Evolutionary conservation across 2,888 invertebrate genomes (phyloP).

Genomic region (Agrotis segetum): DNA sequence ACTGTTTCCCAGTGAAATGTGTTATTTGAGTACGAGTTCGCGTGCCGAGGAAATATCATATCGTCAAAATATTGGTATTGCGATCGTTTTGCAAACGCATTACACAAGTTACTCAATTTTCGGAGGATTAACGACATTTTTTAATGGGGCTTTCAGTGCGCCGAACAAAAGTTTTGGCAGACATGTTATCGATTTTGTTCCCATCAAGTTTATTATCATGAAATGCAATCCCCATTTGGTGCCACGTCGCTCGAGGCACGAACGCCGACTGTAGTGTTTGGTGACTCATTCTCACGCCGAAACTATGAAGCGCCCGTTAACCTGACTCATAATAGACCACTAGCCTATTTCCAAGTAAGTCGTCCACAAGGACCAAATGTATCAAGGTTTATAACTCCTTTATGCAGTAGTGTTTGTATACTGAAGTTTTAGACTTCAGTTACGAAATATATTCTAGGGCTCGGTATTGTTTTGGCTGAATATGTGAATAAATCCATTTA

Average conservation of each 20-base stretch:
- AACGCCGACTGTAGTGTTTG: conserved; percentile 61
- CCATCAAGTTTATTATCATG: conserved; percentile 70
- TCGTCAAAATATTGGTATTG: conserved; percentile 67
- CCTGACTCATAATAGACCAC: conserved; percentile 58
- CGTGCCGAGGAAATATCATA: conserved; percentile 72
- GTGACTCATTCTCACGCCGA: conserved; percentile 74
- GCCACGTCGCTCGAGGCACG: conserved; percentile 81
- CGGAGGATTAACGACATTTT: conserved; percentile 55
- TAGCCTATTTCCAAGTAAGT: conserved; percentile 39
- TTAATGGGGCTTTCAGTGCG: conserved; percentile 46
- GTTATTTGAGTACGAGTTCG: conserved; percentile 70
- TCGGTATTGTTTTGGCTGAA: conserved; percentile 29
- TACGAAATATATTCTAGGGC: conserved; percentile 32
- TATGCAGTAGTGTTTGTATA: conserved; percentile 29
- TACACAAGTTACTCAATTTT: conserved; percentile 64
- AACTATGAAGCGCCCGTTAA: conserved; percentile 61
- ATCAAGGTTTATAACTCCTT: conserved; percentile 2
- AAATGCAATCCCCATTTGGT: conserved; percentile 80
- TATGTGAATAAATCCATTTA: conserved; percentile 49
- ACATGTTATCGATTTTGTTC: conserved; percentile 68
- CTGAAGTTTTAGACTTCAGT: conserved; percentile 19
- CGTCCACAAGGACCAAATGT: conserved; percentile 31
- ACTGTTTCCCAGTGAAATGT: conserved; percentile 67
- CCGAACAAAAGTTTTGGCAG: conserved; percentile 36
- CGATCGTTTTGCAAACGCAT: conserved; percentile 64